Base-by-base conservation (phyloP, 2,797 vertebrate species). In the Sebastes vulpes region DNA sequence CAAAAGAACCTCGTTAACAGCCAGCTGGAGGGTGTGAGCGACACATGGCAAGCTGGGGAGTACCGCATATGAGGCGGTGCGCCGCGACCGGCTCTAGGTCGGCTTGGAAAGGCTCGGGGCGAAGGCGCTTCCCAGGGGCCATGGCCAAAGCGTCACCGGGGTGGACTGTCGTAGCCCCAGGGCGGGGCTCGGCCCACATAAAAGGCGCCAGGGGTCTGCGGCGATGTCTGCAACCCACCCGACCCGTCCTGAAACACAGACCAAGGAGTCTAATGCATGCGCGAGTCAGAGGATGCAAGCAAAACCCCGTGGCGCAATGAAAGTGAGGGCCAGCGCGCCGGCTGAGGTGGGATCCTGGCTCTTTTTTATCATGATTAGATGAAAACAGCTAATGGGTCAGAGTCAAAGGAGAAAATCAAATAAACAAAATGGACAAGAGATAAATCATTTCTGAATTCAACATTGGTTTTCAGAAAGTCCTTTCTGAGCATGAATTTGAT, bases 21-120 rank as follows among this genome's bases (percentile, higher is more conserved):
- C 38, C 38, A 16, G 38, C 38, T 16, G 38, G 38, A 42, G 38
- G 38, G 38, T 42, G 12, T 16, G 38, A 42, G 38, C 38, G 0
- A 0, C 38, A 42, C 38, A 42, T 0, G 12, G 35, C 1, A 38
- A 5, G 12, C 35, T 38, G 35, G 35, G 4, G 35, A 38, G 12
- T 14, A 14, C 12, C 35, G 0, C 0, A 14, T 38, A 38, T 0
- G 35, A 38, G 35, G 2, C 12, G 5, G 35, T 38, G 35, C 35
- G 12, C 35, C 11, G 12, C 12, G 1, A 14, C 35, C 35, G 35
- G 35, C 0, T 38, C 12, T 0, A 38, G 35, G 35, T 38, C 12
- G 35, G 35, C 35, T 38, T 38, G 12, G 35, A 38, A 38, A 38
- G 11, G 35, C 35, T 38, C 35, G 0, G 11, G 35, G 35, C 0